These are phyloP conservation scores for Ichneumoninae sp. DNA, from an alignment of 2,888 invertebrate genomes.

Conservation along the genomic window DNA sequence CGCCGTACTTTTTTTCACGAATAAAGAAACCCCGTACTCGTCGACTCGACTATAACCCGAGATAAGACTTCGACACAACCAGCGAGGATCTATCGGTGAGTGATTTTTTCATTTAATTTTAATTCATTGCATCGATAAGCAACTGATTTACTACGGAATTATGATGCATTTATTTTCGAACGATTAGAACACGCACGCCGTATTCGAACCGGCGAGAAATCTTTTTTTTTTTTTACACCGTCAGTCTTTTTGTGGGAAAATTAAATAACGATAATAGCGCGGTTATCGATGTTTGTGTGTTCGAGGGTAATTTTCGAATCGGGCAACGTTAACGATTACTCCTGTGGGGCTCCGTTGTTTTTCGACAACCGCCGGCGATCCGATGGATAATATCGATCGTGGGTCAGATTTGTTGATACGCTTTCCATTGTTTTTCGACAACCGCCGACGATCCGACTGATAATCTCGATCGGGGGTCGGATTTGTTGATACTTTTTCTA, in stretches of 20 bases:
- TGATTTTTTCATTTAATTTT: conserved; percentile 15
- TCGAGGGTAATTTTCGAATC: not conserved
- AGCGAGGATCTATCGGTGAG: conserved; percentile 49
- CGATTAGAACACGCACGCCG: not conserved
- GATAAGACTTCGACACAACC: not conserved
- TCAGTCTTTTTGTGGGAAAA: not conserved
- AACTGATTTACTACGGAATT: conserved; percentile 38
- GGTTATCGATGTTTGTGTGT: not conserved
- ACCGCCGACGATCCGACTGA: not conserved
- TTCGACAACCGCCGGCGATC: not conserved
- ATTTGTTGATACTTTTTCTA: conserved; percentile 36
- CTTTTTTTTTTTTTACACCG: conserved; percentile 1
- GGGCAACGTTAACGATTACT: not conserved
- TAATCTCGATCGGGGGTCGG: not conserved
- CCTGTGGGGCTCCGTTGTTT: not conserved
- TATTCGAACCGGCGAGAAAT: not conserved
- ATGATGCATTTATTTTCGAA: conserved; percentile 27
- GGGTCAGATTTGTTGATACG: conserved; percentile 30
- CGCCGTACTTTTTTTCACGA: not conserved
- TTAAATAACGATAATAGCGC: not conserved
- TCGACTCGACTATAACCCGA: not conserved
- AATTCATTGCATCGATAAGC: conserved; percentile 28
- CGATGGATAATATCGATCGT: not conserved
- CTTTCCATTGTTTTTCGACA: conserved; percentile 23
- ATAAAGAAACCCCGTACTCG: not conserved